Percentiles rank a stretch among this genome's conserved stretches.
These are phyloP conservation scores for Rhabdomys dilectus DNA, from an alignment of 2,113 vertebrate species.

Conservation along the genomic window DNA sequence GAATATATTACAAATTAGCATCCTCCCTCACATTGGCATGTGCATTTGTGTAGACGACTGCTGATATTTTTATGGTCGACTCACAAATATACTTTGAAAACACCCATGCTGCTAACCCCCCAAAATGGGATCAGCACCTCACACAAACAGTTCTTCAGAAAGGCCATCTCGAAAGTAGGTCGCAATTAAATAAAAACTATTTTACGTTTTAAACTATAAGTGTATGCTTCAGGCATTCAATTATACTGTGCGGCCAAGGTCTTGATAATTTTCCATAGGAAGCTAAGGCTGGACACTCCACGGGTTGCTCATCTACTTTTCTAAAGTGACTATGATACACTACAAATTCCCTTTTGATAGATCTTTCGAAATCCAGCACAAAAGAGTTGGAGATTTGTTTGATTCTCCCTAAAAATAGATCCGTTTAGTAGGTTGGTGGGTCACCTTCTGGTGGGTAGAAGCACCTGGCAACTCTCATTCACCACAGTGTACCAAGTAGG, in stretches of 20 bases:
- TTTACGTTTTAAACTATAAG: not conserved
- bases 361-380: constrained; percentile 21
- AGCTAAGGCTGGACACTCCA: not conserved
- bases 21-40: not conserved
- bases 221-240: not conserved
- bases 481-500: not conserved
- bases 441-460: constrained; percentile 1
- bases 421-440: not conserved
- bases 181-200: not conserved
- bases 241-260: not conserved
- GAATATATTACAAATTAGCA: constrained; percentile 16
- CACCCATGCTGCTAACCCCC: not conserved
- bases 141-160: constrained; percentile 11
- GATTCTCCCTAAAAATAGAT: not conserved
- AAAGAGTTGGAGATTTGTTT: not conserved
- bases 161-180: constrained; percentile 20
- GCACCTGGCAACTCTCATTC: not conserved
- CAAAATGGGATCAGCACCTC: not conserved
- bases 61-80: not conserved
- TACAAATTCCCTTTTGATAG: constrained; percentile 32
- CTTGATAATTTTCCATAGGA: constrained; percentile 5
- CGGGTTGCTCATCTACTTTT: constrained; percentile 39
- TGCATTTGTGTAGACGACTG: not conserved
- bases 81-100: not conserved
- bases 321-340: constrained; percentile 25